A percentile compares a stretch with the other conserved stretches of the same genome.
These are phyloP conservation scores for Setophaga coronata DNA, from an alignment of 2,113 vertebrate species.

Conservation along the genomic window DNA sequence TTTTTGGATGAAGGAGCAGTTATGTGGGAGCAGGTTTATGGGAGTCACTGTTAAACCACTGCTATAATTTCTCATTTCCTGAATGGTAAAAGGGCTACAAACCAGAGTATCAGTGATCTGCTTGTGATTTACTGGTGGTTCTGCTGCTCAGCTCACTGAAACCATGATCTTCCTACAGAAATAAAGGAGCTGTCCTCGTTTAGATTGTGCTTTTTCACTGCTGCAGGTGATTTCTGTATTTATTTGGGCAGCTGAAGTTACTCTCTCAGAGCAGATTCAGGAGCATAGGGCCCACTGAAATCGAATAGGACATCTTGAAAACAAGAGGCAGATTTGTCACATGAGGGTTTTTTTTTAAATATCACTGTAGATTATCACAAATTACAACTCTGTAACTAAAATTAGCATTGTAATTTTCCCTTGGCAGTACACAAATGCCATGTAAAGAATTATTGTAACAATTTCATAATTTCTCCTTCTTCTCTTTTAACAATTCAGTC, in stretches of 20 bases:
- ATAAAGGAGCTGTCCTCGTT: neutral
- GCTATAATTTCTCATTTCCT: neutral
- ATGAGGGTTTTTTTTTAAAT: accelerated
- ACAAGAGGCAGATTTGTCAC: neutral
- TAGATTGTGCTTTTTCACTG: neutral
- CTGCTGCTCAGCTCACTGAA: neutral
- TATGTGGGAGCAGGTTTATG: neutral
- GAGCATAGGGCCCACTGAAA: neutral
- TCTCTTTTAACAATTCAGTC: neutral
- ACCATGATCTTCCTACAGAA: neutral
- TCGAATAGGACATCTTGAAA: neutral
- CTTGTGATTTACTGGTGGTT: neutral
- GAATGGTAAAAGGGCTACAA: neutral
- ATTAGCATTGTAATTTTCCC: neutral
- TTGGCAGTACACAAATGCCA: neutral
- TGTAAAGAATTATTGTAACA: neutral
- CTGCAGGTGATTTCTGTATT: neutral
- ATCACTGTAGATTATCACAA: neutral
- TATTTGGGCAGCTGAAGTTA: neutral
- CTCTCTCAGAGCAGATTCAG: neutral
- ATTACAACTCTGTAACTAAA: neutral
- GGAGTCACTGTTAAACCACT: neutral
- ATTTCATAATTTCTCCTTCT: neutral
- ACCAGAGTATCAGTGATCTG: neutral
- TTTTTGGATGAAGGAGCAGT: neutral